Evolutionary conservation across 2,888 invertebrate genomes (phyloP).

Genomic region (Cylloceria caligata): DNA sequence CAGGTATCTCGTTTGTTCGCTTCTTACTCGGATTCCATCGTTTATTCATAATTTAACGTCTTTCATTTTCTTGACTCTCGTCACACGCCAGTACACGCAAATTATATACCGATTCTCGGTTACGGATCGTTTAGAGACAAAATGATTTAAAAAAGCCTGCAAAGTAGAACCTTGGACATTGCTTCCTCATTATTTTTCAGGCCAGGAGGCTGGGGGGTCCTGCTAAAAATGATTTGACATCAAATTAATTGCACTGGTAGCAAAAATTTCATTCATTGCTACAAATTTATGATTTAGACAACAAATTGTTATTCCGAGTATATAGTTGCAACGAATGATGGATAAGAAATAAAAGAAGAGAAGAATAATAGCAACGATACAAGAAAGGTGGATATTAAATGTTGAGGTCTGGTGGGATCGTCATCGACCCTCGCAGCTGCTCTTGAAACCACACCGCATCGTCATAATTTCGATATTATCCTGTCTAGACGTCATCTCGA

Average conservation of each 20-base stretch:
- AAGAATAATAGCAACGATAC: background rate
- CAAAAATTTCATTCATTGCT: background rate
- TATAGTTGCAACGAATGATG: background rate
- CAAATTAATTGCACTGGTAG: no score
- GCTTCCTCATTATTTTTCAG: no score
- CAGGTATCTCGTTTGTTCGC: background rate
- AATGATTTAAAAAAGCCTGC: background rate
- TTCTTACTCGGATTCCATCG: background rate
- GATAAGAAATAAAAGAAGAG: background rate
- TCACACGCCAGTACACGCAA: conserved; percentile 9
- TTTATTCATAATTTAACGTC: background rate
- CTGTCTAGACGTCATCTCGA: conserved; percentile 52
- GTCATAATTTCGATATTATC: conserved; percentile 66
- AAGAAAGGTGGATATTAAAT: conserved; percentile 3
- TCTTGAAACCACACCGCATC: conserved; percentile 54
- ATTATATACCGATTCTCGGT: background rate
- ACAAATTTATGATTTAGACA: background rate
- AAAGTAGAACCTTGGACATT: no score
- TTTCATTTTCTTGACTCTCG: background rate
- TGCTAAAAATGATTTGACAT: no score
- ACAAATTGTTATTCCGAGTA: background rate
- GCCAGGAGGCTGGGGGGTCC: no score
- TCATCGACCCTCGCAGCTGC: conserved; percentile 13
- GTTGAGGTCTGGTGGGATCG: conserved; percentile 7
- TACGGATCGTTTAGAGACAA: background rate